Conservation (phyloP, 2,113 vertebrate genomes). For the Corapipo altera region DNA sequence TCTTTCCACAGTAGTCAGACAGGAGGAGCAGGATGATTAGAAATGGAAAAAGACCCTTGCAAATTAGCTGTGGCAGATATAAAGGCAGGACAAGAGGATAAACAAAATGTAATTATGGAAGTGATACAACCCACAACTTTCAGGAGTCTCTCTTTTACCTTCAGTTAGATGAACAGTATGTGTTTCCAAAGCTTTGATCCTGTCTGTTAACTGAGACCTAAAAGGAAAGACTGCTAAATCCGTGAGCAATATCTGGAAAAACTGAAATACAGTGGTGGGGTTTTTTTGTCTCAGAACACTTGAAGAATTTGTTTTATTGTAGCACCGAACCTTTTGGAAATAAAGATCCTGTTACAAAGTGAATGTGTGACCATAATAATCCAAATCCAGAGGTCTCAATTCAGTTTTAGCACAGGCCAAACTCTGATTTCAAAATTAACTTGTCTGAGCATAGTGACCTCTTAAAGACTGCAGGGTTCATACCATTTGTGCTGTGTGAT, state of each 20-base stretch:
- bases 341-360: not conserved
- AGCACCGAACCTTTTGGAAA: not conserved
- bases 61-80: slow-evolving; percentile 52
- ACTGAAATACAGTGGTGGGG: not conserved
- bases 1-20: slow-evolving; percentile 73
- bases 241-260: not conserved
- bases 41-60: slow-evolving; percentile 52
- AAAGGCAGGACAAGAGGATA: slow-evolving; percentile 50
- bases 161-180: not conserved
- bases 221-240: not conserved
- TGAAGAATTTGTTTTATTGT: not conserved
- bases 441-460: slow-evolving; percentile 11
- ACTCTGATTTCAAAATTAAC: not conserved
- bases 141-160: not conserved
- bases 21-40: slow-evolving; percentile 73
- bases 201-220: not conserved
- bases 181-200: not conserved
- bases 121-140: not conserved
- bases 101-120: slow-evolving; percentile 42
- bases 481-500: slow-evolving; percentile 18
- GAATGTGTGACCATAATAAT: not conserved
- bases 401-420: not conserved
- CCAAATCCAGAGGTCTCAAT: not conserved
- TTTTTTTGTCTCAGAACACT: not conserved
- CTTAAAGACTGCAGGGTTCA: slow-evolving; percentile 14